A percentile compares a stretch with the other conserved stretches of the same genome.
Evolutionary conservation across 2,113 vertebrate species (phyloP).

Genomic region (Lagenorhynchus albirostris): DNA sequence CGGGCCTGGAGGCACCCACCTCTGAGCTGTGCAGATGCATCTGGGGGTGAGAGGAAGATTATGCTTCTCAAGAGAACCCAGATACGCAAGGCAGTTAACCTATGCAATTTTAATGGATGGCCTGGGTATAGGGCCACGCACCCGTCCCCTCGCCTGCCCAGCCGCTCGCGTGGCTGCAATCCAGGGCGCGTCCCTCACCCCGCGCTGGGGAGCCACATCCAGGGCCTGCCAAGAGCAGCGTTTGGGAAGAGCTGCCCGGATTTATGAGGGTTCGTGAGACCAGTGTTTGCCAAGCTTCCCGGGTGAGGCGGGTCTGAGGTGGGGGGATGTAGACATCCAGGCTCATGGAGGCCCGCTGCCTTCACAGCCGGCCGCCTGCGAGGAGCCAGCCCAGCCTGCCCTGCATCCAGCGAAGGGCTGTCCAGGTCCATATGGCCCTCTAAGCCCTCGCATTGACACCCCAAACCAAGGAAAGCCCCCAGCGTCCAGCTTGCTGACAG

Average conservation of each 20-base stretch:
- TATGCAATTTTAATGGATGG: not conserved
- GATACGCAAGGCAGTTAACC: not conserved
- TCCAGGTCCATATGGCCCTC: constrained; percentile 6
- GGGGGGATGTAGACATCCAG: not conserved
- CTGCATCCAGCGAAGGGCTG: not conserved
- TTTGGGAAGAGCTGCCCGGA: not conserved
- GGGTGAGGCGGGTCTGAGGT: not conserved
- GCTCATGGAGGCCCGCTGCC: not conserved
- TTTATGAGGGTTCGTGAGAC: not conserved
- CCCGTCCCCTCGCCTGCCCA: accelerated
- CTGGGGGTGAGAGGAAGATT: not conserved
- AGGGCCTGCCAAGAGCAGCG: not conserved
- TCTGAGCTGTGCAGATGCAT: too few species aligned
- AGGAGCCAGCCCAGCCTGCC: not conserved
- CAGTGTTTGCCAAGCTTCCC: not conserved
- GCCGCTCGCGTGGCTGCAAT: not conserved
- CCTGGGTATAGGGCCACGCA: not conserved
- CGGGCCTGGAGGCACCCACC: too few species aligned
- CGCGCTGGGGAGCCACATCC: not conserved
- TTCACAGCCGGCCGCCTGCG: not conserved
- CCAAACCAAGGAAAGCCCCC: not conserved
- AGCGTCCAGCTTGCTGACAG: not conserved
- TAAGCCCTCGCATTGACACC: not conserved
- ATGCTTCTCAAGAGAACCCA: not conserved
- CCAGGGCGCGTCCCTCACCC: not conserved